These are phyloP conservation scores for Zaprionus africanus DNA, from an alignment of 1,140 invertebrate genomes.

Conservation along the genomic window DNA sequence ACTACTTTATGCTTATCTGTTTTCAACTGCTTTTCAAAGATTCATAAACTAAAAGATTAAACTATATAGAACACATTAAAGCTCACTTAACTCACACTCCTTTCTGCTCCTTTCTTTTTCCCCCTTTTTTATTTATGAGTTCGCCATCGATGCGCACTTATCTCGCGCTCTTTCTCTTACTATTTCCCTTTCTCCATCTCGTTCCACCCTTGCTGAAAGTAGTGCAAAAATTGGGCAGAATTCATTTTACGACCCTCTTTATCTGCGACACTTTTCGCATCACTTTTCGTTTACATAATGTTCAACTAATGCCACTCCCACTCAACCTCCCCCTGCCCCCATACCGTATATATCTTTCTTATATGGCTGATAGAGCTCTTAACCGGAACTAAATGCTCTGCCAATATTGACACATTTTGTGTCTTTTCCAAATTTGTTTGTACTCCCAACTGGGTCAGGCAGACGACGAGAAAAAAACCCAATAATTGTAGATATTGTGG, in stretches of 20 bases:
- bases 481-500: conserved; percentile 43
- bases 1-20: not conserved
- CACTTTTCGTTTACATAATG: conserved; percentile 16
- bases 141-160: not conserved
- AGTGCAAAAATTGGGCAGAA: not conserved
- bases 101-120: not conserved
- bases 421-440: conserved; percentile 75
- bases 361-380: conserved; percentile 57
- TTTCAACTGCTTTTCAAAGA: not conserved
- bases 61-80: not conserved
- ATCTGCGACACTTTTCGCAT: conserved; percentile 16
- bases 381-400: conserved; percentile 73
- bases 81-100: not conserved
- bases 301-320: too few species aligned
- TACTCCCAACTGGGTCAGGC: conserved; percentile 70
- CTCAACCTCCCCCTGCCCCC: not conserved
- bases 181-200: not conserved
- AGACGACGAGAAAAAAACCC: conserved; percentile 27
- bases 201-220: not conserved
- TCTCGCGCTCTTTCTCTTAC: not conserved
- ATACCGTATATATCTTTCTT: conserved; percentile 24
- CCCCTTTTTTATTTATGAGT: not conserved
- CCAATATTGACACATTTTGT: conserved; percentile 73
- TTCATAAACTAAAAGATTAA: not conserved
- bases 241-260: conserved; percentile 1